Percentiles rank a stretch among this genome's conserved stretches.
These are phyloP conservation scores for Cromileptes altivelis DNA, from an alignment of 2,113 vertebrate species.

Conservation along the genomic window DNA sequence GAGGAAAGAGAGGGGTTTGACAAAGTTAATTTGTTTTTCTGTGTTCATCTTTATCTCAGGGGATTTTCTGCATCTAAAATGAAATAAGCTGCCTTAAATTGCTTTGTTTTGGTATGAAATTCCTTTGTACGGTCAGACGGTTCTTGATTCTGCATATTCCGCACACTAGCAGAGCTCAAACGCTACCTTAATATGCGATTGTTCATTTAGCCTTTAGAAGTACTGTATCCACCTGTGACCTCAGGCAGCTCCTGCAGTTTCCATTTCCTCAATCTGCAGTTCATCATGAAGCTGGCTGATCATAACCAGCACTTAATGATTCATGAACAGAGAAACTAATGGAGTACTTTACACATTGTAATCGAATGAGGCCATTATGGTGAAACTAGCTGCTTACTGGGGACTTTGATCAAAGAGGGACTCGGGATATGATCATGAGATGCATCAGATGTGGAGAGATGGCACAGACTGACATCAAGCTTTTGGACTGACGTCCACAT, in stretches of 20 bases:
- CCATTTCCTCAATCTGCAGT: slow-evolving; percentile 79
- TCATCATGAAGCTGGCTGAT: slow-evolving; percentile 80
- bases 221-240: slow-evolving; percentile 71
- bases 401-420: slow-evolving; percentile 79
- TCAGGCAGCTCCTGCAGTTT: slow-evolving; percentile 66
- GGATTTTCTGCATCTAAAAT: slow-evolving; percentile 44
- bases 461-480: slow-evolving; percentile 63
- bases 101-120: slow-evolving; percentile 53
- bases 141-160: slow-evolving; percentile 23
- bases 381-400: slow-evolving; percentile 77
- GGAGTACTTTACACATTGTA: slow-evolving; percentile 85
- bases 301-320: slow-evolving; percentile 85
- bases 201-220: slow-evolving; percentile 69
- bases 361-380: slow-evolving; percentile 84
- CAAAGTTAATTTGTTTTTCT: slow-evolving; percentile 50
- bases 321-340: slow-evolving; percentile 86
- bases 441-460: slow-evolving; percentile 65
- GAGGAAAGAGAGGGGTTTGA: slow-evolving; percentile 44
- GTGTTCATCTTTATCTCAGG: slow-evolving; percentile 39
- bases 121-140: not conserved
- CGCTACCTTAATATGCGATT: slow-evolving; percentile 49
- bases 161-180: slow-evolving; percentile 35
- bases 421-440: slow-evolving; percentile 73
- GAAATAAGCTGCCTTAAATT: slow-evolving; percentile 36
- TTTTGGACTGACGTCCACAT: slow-evolving; percentile 62